Evolutionary conservation across 2,888 invertebrate species (phyloP).

Genomic region (Cheilosia soror): DNA sequence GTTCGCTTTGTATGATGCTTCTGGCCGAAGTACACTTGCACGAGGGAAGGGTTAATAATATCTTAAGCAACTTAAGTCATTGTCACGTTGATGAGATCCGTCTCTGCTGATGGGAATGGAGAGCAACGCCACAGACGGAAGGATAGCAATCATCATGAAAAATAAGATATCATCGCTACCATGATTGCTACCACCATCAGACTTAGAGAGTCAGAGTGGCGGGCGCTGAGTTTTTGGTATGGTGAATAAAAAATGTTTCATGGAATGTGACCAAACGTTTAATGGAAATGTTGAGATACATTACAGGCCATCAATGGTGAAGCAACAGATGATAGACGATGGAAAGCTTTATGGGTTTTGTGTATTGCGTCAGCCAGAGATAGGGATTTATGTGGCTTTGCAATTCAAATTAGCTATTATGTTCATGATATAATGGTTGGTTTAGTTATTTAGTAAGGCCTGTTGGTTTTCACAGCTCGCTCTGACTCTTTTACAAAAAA

Average conservation of each 20-base stretch:
- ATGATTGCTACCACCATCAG: neutral
- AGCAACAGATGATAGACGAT: slow-evolving; percentile 48
- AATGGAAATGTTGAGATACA: slow-evolving; percentile 23
- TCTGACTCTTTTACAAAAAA: too few species aligned
- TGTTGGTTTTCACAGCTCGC: too few species aligned
- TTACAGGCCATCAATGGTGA: neutral
- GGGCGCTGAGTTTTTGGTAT: neutral
- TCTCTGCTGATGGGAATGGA: neutral
- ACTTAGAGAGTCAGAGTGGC: neutral
- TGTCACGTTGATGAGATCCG: slow-evolving; percentile 39
- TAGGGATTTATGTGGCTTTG: too few species aligned
- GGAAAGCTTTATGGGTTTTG: too few species aligned
- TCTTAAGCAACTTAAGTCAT: slow-evolving; percentile 48
- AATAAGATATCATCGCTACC: neutral
- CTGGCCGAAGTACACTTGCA: slow-evolving; percentile 11
- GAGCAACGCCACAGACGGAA: slow-evolving; percentile 33
- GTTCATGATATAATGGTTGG: too few species aligned
- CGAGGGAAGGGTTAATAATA: slow-evolving; percentile 33
- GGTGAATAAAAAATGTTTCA: slow-evolving; percentile 31
- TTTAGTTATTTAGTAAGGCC: too few species aligned
- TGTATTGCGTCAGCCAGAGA: too few species aligned
- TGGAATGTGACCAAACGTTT: slow-evolving; percentile 14
- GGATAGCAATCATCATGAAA: slow-evolving; percentile 6
- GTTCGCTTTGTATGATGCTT: slow-evolving; percentile 15
- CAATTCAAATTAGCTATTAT: too few species aligned